Base-by-base conservation (phyloP, 2,888 invertebrate genomes). In the Leptinotarsa rubiginosa region DNA sequence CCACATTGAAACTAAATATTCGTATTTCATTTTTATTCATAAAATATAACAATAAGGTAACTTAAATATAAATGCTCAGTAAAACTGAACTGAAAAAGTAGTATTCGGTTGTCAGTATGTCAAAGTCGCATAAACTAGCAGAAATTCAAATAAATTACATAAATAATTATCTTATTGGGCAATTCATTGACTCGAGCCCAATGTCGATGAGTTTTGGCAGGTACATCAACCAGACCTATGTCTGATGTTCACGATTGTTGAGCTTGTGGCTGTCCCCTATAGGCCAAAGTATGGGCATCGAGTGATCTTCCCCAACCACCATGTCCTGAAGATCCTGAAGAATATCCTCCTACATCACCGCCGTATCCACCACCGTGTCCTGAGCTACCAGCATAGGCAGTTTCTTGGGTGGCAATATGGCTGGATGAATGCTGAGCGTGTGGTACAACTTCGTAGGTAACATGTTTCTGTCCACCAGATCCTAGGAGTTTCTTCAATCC, bases 371-470 rank as follows among this genome's bases (percentile, higher is more conserved):
- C 91, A 64, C 88, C 88, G 52, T 86, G 86, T 18, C 76, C 80
- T 2, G 81, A 79, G 69, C 82, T 78, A 15, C 81, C 82, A 73
- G 90, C 89, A 80, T 90, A 90, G 72, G 89, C 89, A 47, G 90
- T 88, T 75, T 94, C 94, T 82, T 93, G 92, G 79, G 94, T 93
- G 75, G 92, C 91, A 76, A 92, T 91, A 85, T 92, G 92, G 84
- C 92, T 91, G 79, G 92, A 90, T 76, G 92, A 90, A 86, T 95
- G 95, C 83, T 95, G 95, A 70, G 95, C 95, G 87, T 96, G 96
- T 0, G 95, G 92, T 0, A 96, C 95, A 50, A 96, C 95, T 86
- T 96, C 96, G 85, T 96, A 96, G 4, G 96, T 96, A 78, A 96
- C 96, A 85, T 95, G 95, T 85, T 95, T 96, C 22, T 73, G 73